Base-by-base conservation (phyloP, 1,140 invertebrate genomes). In the Trichonephila inaurata region DNA sequence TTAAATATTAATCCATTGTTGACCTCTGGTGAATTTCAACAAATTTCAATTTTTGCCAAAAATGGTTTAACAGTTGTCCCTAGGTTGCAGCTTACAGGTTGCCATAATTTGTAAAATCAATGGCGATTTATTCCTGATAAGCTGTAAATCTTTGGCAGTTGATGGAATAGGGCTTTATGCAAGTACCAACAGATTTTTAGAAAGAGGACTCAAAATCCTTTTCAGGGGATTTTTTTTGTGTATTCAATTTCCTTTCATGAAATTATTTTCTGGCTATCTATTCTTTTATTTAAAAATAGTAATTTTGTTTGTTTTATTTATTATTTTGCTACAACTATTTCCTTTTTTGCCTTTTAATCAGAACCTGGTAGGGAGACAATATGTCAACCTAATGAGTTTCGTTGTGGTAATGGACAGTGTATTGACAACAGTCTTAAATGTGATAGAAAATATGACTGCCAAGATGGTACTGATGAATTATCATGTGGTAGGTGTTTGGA, bases 381-480 rank as follows among this genome's bases (percentile, higher is more conserved):
- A 85, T 96, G 95, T 93, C 87, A 94, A 7, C 28, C 92, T 18
- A 61, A 95, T 94, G 95, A 96, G 94, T 96, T 96, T 92, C 95
- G 94, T 2, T 96, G 96, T 94, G 88, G 82, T 19, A 95, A 95
- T 92, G 95, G 95, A 3, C 95, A 96, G 86, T 96, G 96, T 92
- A 95, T 96, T 66, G 94, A 95, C 16, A 40, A 44, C 1, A 82
- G 93, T 2, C 86, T 94, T 12, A 94, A 95, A 21, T 96, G 96
- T 14, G 90, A 95, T 18, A 83, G 94, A 16, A 93, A 94, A 89
- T 93, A 94, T 44, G 96, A 96, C 1, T 96, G 96, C 94, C 94
- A 95, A 1, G 96, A 96, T 94, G 94, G 94, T 6, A 96, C 96
- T 10, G 96, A 96, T 95, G 96, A 96, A 77, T 91, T 95, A 19